Base-by-base conservation (phyloP, 2,113 vertebrate genomes). In the Anhinga anhinga region DNA sequence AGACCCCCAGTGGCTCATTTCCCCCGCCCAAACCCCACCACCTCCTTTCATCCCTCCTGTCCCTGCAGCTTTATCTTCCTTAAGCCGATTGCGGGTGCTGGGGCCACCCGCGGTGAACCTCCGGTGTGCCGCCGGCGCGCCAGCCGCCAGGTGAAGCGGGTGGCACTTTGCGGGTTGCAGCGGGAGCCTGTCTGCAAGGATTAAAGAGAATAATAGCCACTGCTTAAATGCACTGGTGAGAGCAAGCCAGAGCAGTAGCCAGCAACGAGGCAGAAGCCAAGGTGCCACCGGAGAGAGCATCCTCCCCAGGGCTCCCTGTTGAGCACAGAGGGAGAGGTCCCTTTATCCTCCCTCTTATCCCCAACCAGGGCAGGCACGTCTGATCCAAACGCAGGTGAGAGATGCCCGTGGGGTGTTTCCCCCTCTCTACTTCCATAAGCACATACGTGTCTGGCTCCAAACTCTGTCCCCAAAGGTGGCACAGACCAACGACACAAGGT, bases 271-370 rank as follows among this genome's bases (percentile, higher is more conserved):
- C 63, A 10, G 56, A 44, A 81, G 62, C 52, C 16, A 6, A 27
- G 19, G 30, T 6, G 82, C 50, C 80, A 69, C 22, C 38, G 0
- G 5, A 30, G 66, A 67, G 17, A 63, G 47, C 45, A 45, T 19
- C 74, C 26, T 82, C 13, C 74, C 21, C 2, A 0, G 25, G 26
- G 9, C n/a, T 65, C n/a, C 50, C 38, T 0, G 0, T 1, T 3
- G 25, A 52, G 26, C 2, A 2, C 0, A 4, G 20, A 4, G 45
- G 63, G n/a, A 21, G 6, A 25, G 18, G 4, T 44, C 4, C 11
- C 11, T 5, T 42, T 5, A 9, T 36, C 40, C 45, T 73, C 20
- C 17, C 29, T 11, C 32, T 25, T 18, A 13, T 10, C 40, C 27
- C 61, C 63, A 61, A 16, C n/a, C 15, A 12, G 0, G 0, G 15